These are phyloP conservation scores for Salminus brasiliensis DNA, from an alignment of 2,113 vertebrate genomes.

Conservation along the genomic window DNA sequence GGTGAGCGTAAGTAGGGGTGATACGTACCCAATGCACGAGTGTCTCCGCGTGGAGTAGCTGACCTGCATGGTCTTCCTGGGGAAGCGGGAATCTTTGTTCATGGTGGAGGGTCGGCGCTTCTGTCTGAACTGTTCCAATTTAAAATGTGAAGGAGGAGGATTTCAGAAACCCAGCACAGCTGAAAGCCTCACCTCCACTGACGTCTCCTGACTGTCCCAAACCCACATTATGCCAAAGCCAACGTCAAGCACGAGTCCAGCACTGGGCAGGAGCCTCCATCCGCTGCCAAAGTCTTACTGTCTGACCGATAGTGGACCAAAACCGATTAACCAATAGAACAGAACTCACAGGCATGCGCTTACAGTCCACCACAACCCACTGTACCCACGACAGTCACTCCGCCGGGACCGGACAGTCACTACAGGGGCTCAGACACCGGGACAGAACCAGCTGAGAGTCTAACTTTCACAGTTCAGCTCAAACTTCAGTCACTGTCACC, in stretches of 20 bases:
- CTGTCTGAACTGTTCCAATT: not conserved
- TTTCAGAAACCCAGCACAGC: not conserved
- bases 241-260: not conserved
- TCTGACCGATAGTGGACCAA: not conserved
- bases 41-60: slow-evolving; percentile 78
- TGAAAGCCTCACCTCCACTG: slow-evolving; percentile 28
- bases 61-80: slow-evolving; percentile 69
- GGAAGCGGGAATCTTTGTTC: slow-evolving; percentile 76
- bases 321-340: not conserved
- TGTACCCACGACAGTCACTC: not conserved
- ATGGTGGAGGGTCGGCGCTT: slow-evolving; percentile 57
- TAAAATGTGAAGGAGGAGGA: not conserved
- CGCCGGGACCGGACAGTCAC: not conserved
- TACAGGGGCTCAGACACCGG: not conserved
- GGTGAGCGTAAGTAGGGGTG: not conserved
- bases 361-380: not conserved
- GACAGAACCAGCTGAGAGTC: not conserved
- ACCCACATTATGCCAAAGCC: slow-evolving; percentile 4
- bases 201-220: slow-evolving; percentile 7
- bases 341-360: not conserved
- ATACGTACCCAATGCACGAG: slow-evolving; percentile 81
- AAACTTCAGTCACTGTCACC: no score
- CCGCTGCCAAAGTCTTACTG: not conserved
- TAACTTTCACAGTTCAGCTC: no score
- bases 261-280: slow-evolving; percentile 1